These are phyloP conservation scores for Dolomedes plantarius DNA, from an alignment of 2,888 invertebrate species.

Conservation along the genomic window DNA sequence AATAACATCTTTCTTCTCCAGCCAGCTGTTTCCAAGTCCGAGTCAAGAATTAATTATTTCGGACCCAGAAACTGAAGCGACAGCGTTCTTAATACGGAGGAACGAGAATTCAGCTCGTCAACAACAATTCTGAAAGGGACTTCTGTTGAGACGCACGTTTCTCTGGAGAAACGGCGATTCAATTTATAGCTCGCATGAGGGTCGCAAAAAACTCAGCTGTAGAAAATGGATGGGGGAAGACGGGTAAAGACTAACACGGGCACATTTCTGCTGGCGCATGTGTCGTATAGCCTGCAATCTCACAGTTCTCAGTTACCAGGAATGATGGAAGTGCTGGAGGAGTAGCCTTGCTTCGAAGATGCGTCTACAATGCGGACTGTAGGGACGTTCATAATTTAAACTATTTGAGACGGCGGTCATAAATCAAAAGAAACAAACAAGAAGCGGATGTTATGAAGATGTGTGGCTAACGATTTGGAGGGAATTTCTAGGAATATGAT, in stretches of 20 bases:
- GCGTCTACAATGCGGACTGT: background rate
- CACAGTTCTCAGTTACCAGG: conserved; percentile 64
- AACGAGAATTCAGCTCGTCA: conserved; percentile 34
- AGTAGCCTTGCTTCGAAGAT: background rate
- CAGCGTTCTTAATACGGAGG: conserved; percentile 40
- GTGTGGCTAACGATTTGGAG: background rate
- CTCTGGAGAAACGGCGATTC: conserved; percentile 44
- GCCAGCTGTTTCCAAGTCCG: background rate
- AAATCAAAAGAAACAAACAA: background rate
- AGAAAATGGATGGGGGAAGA: conserved; percentile 43
- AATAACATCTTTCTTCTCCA: background rate
- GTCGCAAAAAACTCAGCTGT: background rate
- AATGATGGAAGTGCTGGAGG: conserved; percentile 51
- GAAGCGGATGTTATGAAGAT: background rate
- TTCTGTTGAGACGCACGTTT: conserved; percentile 54
- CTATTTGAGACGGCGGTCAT: background rate
- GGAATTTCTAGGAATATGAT: background rate
- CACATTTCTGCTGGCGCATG: conserved; percentile 35
- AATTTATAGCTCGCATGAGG: conserved; percentile 58
- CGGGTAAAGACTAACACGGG: conserved; percentile 43
- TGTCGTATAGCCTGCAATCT: conserved; percentile 36
- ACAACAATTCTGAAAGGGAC: conserved; percentile 29
- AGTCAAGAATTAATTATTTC: conserved; percentile 7
- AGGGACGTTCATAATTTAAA: conserved; percentile 3
- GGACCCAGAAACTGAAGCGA: conserved; percentile 27